Percentiles rank a stretch among this genome's conserved stretches.
phyloP scores from a whole-genome alignment of 2,113 vertebrate genomes.

The Hassar affinis region DNA sequence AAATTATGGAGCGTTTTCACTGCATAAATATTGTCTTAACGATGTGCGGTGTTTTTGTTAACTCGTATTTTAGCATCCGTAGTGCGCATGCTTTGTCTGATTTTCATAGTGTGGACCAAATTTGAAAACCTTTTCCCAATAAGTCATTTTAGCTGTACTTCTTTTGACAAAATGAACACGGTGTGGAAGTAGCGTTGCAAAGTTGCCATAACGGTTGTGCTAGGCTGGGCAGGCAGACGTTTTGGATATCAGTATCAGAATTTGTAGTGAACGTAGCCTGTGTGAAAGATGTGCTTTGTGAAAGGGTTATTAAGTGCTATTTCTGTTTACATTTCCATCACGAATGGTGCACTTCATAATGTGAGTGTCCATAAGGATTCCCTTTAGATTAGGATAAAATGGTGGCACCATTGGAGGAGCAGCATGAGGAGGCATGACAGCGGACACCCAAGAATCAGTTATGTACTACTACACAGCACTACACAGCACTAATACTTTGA shows the following conservation, averaged over 20 bases:
- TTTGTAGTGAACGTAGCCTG: neutral
- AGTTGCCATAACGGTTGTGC: neutral
- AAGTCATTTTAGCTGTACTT: neutral
- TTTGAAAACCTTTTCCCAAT: neutral
- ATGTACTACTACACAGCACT: no score
- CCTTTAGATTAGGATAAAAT: neutral
- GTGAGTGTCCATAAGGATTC: neutral
- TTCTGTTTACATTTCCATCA: neutral
- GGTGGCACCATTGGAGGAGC: neutral
- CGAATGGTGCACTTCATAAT: neutral
- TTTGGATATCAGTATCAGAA: neutral
- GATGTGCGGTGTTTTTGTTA: neutral
- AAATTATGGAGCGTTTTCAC: neutral
- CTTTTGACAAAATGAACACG: neutral
- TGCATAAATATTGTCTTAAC: slow-evolving; percentile 17
- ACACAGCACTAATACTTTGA: no score
- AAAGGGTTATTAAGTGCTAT: neutral
- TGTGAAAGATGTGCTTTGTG: neutral
- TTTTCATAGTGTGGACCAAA: neutral
- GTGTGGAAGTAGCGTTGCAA: neutral
- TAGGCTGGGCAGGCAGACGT: neutral
- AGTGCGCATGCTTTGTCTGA: neutral
- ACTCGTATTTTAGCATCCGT: neutral
- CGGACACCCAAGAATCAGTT: no score
- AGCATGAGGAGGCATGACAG: no score